phyloP scores from a whole-genome alignment of 2,888 invertebrate species.

The Glaucopsyche alexis region DNA sequence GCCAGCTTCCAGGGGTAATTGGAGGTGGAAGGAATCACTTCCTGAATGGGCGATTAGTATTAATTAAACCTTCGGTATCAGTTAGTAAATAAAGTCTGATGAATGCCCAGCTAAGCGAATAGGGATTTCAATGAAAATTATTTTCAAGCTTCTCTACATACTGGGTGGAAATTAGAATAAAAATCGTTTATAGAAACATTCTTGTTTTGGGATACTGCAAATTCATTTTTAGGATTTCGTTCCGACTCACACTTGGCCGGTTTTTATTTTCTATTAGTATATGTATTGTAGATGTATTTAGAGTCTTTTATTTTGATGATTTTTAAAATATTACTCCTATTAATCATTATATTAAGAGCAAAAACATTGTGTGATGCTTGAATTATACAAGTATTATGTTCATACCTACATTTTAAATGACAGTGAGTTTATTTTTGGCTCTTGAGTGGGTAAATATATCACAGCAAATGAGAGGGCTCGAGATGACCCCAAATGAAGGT shows the following conservation, averaged over 20 bases:
- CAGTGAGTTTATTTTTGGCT: neutral
- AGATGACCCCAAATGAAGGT: neutral
- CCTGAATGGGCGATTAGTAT: constrained; percentile 28
- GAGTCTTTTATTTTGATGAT: too few relatives aligned
- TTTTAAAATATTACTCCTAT: too few relatives aligned
- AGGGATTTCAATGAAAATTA: neutral
- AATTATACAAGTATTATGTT: neutral
- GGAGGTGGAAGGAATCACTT: constrained; percentile 39
- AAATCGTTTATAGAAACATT: too few relatives aligned
- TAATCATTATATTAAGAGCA: too few relatives aligned
- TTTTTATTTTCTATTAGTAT: too few relatives aligned
- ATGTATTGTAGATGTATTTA: too few relatives aligned
- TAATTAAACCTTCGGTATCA: constrained; percentile 19
- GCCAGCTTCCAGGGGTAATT: constrained; percentile 40
- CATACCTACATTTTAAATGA: neutral
- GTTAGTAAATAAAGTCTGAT: constrained; percentile 6
- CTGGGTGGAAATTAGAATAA: neutral
- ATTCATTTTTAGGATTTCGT: too few relatives aligned
- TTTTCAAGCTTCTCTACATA: neutral
- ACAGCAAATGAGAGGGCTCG: neutral
- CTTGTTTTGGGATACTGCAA: too few relatives aligned
- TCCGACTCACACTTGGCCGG: too few relatives aligned
- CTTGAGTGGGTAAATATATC: constrained; percentile 9
- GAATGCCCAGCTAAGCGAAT: neutral
- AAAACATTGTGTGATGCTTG: too few relatives aligned